Percentiles rank a stretch among this genome's conserved stretches.
Evolutionary conservation across 35 echinoderm and acorn worm species (phyloP).

Genomic region (Chiridota heheva): DNA sequence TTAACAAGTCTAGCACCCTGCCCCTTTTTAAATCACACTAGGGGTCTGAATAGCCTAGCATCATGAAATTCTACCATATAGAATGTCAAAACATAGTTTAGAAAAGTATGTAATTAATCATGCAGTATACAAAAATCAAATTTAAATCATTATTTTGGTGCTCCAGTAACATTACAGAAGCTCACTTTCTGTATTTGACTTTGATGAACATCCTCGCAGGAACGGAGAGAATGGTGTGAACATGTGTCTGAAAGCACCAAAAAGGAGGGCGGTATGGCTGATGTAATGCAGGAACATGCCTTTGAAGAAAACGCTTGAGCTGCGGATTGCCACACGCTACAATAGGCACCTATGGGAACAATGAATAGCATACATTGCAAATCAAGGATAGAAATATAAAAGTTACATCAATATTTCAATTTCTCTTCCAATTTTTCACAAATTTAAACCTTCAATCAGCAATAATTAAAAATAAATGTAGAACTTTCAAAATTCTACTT

Average conservation of each 20-base stretch:
- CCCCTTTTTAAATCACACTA: no score
- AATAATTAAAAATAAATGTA: no score
- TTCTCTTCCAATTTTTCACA: no score
- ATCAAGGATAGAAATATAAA: no score
- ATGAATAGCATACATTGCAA: background rate
- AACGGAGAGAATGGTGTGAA: slow-evolving; percentile 38
- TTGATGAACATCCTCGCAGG: slow-evolving; percentile 14
- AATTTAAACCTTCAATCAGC: no score
- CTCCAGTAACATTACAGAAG: background rate
- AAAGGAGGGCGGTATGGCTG: slow-evolving; percentile 49
- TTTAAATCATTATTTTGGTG: background rate
- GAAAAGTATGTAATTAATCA: background rate
- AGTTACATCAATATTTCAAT: no score
- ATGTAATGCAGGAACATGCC: slow-evolving; percentile 28
- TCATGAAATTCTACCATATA: background rate
- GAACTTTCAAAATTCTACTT: no score
- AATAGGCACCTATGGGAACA: slow-evolving; percentile 45
- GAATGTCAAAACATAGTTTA: background rate
- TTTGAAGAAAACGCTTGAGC: slow-evolving; percentile 33
- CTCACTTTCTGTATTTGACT: slow-evolving; percentile 49
- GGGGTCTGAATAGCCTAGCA: no score
- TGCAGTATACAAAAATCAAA: background rate
- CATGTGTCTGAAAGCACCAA: slow-evolving; percentile 40
- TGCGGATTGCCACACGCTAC: slow-evolving; percentile 33
- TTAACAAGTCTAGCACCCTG: no score